These are phyloP conservation scores for Phragmatobia fuliginosa DNA, from an alignment of 2,888 invertebrate species.

Conservation along the genomic window DNA sequence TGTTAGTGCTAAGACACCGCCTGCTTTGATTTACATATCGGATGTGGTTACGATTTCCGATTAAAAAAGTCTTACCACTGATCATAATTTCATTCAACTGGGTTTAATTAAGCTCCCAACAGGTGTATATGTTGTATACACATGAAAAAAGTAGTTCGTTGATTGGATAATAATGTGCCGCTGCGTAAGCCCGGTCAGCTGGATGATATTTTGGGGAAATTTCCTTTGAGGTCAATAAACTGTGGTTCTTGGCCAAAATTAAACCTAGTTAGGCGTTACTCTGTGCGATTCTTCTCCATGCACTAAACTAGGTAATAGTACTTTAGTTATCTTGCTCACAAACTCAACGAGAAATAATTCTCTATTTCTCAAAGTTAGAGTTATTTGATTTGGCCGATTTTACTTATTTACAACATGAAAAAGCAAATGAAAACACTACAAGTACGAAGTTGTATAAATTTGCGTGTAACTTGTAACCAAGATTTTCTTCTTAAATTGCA, in stretches of 20 bases:
- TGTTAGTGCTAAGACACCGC: background rate
- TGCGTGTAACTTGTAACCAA: no score
- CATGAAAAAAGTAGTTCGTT: background rate
- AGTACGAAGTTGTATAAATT: no score
- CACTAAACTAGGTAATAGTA: background rate
- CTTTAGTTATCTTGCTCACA: background rate
- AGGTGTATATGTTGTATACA: background rate
- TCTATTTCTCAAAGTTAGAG: background rate
- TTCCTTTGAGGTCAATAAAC: background rate
- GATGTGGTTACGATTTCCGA: background rate
- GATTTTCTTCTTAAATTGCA: no score
- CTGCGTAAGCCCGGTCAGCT: background rate
- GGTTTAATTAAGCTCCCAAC: background rate
- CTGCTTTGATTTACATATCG: background rate
- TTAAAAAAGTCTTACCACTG: background rate
- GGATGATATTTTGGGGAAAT: background rate
- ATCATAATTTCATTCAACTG: background rate
- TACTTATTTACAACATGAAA: background rate
- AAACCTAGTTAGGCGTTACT: background rate
- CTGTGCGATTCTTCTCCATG: background rate
- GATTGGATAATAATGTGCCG: background rate
- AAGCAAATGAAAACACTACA: background rate
- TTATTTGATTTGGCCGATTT: background rate
- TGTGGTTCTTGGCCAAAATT: background rate
- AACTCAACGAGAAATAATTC: background rate